Base-by-base conservation (phyloP, 2,888 invertebrate species). In the Ypsolopha scabrella region DNA sequence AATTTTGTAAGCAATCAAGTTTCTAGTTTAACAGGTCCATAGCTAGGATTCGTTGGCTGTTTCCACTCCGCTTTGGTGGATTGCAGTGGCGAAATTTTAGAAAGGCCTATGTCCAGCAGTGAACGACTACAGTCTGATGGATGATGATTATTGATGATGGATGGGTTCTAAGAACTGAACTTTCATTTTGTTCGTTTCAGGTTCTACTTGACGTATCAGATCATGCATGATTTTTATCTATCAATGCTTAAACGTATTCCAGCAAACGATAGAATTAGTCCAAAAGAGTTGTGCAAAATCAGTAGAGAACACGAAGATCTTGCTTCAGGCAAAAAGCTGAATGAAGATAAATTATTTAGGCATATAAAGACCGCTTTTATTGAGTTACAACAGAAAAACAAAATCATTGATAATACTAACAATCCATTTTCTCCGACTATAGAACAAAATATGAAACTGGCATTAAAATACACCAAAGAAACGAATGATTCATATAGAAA, bases 181-280 rank as follows among this genome's bases (percentile, higher is more conserved):
- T 24, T 24, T 24, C 2, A 24, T 24, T 24, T 24, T 24, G 4
- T 24, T 24, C 24, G 24, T 80, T 80, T 56, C 72, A 86, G 86
- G 57, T 75, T 73, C 10, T 59, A 74, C 37, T 63, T 83, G 54
- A 79, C 83, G 6, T 80, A 70, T 57, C 86, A 88, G 74, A 62
- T 74, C n/a, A 64, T 87, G 1, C 80, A 80, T 50, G 87, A 87
- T 56, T 87, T 87, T 58, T 79, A 80, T 52, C 75, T 72, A 48
- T 59, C 86, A 10, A 74, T 80, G 67, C 71, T 88, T 41, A 86
- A 77, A 58, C 64, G 61, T 50, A 61, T 72, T 55, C 82, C 80
- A 34, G 59, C 80, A 35, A 72, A 54, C 41, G 82, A 86, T 11
- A 70, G 78, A 60, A 55, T 80, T 8, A 35, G 57, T 2, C 76